phyloP scores from a whole-genome alignment of 2,797 vertebrate genomes.

The Onychomys leucogaster region DNA sequence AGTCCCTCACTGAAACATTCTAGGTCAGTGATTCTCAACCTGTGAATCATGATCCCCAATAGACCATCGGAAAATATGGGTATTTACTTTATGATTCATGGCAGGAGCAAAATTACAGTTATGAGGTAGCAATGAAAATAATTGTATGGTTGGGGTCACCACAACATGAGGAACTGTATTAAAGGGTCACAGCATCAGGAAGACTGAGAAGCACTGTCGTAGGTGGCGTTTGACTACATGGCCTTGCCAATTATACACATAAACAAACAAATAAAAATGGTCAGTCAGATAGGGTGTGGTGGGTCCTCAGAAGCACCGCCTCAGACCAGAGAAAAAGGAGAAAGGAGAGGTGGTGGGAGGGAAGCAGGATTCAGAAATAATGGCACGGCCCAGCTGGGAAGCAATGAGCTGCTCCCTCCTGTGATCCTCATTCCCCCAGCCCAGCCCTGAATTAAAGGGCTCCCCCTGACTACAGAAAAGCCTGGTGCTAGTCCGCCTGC shows the following conservation, averaged over 20 bases:
- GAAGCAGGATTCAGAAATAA: not conserved
- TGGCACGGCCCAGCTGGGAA: not conserved
- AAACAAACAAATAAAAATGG: not conserved
- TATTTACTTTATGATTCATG: not conserved
- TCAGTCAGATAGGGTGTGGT: rapidly evolving
- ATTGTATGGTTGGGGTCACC: not conserved
- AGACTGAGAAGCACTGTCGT: not conserved
- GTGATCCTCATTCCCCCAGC: not conserved
- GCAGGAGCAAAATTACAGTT: not conserved
- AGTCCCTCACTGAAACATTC: not conserved
- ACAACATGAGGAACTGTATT: not conserved
- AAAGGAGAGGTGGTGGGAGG: rapidly evolving
- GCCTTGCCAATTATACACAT: too few relatives aligned
- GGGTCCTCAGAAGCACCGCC: not conserved
- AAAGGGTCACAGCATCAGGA: not conserved
- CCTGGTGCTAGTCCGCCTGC: rapidly evolving
- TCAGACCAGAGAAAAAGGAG: not conserved
- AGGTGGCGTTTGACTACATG: rapidly evolving
- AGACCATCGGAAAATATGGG: not conserved
- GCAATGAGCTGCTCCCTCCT: too few relatives aligned
- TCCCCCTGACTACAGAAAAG: not conserved
- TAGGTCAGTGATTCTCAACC: not conserved
- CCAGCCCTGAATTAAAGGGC: not conserved
- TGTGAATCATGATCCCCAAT: not conserved
- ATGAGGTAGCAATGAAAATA: not conserved